Evolutionary conservation across 2,797 vertebrate species (phyloP).

Genomic region (Paratrypauchen microcephalus): DNA sequence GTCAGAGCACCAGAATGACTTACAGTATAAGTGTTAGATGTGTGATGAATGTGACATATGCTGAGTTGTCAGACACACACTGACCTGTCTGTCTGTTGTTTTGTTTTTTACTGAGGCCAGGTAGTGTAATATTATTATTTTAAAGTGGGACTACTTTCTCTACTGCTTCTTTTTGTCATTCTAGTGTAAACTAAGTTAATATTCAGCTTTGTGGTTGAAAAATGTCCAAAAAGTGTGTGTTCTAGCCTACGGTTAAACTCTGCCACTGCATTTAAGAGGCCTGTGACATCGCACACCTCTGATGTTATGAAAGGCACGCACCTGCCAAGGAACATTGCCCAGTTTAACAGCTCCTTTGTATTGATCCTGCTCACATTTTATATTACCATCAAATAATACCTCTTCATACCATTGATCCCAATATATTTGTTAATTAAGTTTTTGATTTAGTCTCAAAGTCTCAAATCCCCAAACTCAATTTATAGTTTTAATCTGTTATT

Average conservation of each 20-base stretch:
- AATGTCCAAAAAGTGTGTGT: no score
- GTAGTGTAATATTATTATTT: slow-evolving; percentile 19
- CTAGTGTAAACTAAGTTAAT: no score
- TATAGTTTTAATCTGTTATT: slow-evolving; percentile 43
- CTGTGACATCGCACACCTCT: no score
- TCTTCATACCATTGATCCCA: slow-evolving; percentile 6
- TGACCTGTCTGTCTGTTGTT: slow-evolving; percentile 16
- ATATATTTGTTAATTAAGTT: slow-evolving; percentile 33
- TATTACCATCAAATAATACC: slow-evolving; percentile 18
- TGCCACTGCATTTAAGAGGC: no score
- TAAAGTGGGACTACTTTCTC: no score
- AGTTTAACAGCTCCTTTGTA: neutral
- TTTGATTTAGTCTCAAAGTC: slow-evolving; percentile 24
- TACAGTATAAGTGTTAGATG: slow-evolving; percentile 46
- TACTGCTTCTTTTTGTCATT: no score
- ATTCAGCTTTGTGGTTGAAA: no score
- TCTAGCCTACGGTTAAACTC: no score
- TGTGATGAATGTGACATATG: slow-evolving; percentile 46
- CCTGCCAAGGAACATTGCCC: no score
- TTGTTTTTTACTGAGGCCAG: slow-evolving; percentile 32
- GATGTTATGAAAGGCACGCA: no score
- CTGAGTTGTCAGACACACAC: slow-evolving; percentile 45
- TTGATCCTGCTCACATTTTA: slow-evolving; percentile 5
- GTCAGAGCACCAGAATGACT: slow-evolving; percentile 39
- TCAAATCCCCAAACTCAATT: slow-evolving; percentile 37